A percentile compares a stretch with the other conserved stretches of the same genome.
phyloP scores from a whole-genome alignment of 2,888 invertebrate species.

The Agrochola litura region DNA sequence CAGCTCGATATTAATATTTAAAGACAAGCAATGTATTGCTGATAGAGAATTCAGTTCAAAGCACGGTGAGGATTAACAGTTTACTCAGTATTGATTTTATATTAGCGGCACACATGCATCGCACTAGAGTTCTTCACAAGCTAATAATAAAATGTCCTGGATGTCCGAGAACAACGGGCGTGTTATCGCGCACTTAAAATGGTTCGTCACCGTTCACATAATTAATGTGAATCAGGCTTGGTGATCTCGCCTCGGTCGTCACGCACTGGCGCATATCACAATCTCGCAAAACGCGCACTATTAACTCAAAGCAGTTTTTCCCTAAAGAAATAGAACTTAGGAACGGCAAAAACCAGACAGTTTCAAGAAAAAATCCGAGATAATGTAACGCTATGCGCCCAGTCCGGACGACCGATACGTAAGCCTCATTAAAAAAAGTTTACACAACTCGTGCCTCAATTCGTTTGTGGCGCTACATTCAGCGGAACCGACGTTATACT shows the following conservation, averaged over 20 bases:
- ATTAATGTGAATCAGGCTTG: constrained; percentile 86
- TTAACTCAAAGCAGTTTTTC: constrained; percentile 55
- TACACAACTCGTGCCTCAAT: constrained; percentile 81
- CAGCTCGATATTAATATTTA: constrained; percentile 22
- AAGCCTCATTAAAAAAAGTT: constrained; percentile 86
- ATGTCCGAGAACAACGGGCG: constrained; percentile 75
- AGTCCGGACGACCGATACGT: constrained; percentile 82
- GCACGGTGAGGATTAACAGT: constrained; percentile 56
- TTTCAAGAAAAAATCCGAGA: constrained; percentile 71
- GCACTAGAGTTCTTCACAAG: constrained; percentile 65
- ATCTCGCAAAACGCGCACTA: constrained; percentile 64
- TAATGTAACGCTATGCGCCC: constrained; percentile 78
- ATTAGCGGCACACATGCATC: constrained; percentile 72
- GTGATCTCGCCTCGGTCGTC: constrained; percentile 78
- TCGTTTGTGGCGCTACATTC: constrained; percentile 69
- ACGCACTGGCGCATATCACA: constrained; percentile 74
- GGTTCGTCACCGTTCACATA: constrained; percentile 88
- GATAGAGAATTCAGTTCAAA: constrained; percentile 27
- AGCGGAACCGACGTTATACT: constrained; percentile 43
- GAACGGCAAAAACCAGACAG: constrained; percentile 65
- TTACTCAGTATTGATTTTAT: constrained; percentile 84
- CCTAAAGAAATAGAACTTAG: constrained; percentile 54
- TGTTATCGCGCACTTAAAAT: constrained; percentile 88
- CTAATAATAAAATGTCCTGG: constrained; percentile 66
- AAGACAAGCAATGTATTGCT: constrained; percentile 27